Conservation (phyloP, 2,113 vertebrate genomes). For the Polyodon spathula region DNA sequence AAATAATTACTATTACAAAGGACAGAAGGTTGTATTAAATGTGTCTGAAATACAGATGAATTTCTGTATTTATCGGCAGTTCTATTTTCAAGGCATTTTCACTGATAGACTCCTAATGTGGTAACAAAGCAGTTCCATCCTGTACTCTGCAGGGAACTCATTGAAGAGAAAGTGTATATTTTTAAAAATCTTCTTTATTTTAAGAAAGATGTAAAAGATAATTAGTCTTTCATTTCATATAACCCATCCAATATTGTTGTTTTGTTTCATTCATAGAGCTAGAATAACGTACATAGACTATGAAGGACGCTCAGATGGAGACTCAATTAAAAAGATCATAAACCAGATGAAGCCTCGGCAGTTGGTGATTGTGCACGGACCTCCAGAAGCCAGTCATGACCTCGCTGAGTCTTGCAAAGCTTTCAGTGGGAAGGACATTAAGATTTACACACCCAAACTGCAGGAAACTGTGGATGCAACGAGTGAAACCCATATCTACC, state of each 20-base stretch:
- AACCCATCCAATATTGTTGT: neutral
- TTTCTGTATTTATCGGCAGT: too few species aligned
- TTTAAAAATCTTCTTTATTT: too few species aligned
- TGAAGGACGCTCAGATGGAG: constrained; percentile 93
- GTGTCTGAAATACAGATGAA: too few species aligned
- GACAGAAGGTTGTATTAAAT: too few species aligned
- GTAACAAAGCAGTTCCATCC: too few species aligned
- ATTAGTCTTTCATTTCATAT: neutral
- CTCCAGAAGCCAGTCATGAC: constrained; percentile 86
- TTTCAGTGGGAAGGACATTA: constrained; percentile 93
- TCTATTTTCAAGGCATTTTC: too few species aligned
- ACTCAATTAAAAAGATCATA: constrained; percentile 98
- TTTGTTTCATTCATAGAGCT: constrained; percentile 56
- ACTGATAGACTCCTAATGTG: too few species aligned
- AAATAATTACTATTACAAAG: too few species aligned
- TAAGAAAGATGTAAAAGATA: too few species aligned
- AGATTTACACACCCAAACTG: constrained; percentile 90
- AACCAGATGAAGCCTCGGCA: constrained; percentile 98
- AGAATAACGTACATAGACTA: constrained; percentile 94
- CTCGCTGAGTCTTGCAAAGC: constrained; percentile 91
- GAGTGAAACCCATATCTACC: constrained; percentile 96
- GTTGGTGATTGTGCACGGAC: constrained; percentile 86
- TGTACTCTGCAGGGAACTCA: too few species aligned
- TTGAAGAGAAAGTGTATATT: too few species aligned
- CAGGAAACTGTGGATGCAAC: constrained; percentile 94